Evolutionary conservation across 1,140 invertebrate species (phyloP).

Genomic region (Galleria mellonella): DNA sequence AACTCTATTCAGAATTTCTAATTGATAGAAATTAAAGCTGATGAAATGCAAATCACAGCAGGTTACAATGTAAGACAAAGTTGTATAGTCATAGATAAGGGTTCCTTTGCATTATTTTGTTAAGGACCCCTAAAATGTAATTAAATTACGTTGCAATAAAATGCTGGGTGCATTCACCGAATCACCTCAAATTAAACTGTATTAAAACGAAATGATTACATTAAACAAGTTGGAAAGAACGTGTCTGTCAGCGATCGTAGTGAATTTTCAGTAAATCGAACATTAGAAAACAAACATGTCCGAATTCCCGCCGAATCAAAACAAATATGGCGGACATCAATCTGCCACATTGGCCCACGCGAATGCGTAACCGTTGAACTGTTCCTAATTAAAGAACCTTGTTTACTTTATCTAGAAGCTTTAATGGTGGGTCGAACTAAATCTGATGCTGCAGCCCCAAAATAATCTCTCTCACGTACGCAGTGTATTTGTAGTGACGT

Average conservation of each 20-base stretch:
- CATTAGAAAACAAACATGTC: constrained; percentile 50
- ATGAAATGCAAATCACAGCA: too few species aligned
- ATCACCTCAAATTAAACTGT: constrained; percentile 11
- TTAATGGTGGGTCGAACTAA: constrained; percentile 44
- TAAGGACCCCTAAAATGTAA: too few species aligned
- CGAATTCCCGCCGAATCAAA: constrained; percentile 31
- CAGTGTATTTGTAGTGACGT: constrained; percentile 4
- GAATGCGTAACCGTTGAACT: constrained; percentile 43
- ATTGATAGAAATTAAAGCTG: too few species aligned
- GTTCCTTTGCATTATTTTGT: too few species aligned
- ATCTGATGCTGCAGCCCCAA: constrained; percentile 38
- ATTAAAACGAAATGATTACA: constrained; percentile 10
- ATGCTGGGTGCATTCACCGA: constrained; percentile 11
- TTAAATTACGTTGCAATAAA: background rate
- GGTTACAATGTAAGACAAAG: too few species aligned
- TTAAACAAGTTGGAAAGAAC: constrained; percentile 30
- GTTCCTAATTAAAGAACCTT: constrained; percentile 47
- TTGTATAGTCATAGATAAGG: too few species aligned
- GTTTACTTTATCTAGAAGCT: constrained; percentile 43
- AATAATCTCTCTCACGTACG: constrained; percentile 37
- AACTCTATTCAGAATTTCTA: too few species aligned
- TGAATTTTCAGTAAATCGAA: constrained; percentile 60
- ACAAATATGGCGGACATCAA: constrained; percentile 41
- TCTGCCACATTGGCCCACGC: constrained; percentile 48
- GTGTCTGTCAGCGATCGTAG: constrained; percentile 48